Percentiles rank a stretch among this genome's conserved stretches.
Conservation (phyloP, 2,888 invertebrate genomes). For the Pasiphila rectangulata region DNA sequence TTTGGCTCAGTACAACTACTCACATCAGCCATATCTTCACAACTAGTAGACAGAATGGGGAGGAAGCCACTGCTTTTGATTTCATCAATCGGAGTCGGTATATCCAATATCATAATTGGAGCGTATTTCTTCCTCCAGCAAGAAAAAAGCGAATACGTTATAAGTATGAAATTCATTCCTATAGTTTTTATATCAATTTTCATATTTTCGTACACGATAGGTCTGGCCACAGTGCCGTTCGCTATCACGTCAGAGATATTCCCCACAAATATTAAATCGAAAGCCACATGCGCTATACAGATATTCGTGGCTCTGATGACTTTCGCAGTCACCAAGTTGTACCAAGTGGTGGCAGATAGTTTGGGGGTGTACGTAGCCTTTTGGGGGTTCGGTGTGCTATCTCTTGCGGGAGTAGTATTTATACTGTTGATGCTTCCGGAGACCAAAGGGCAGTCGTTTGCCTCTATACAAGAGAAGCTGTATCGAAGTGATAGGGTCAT, state of each 20-base stretch:
- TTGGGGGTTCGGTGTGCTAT: slow-evolving; percentile 77
- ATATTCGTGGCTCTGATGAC: slow-evolving; percentile 81
- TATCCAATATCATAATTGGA: slow-evolving; percentile 77
- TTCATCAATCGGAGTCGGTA: slow-evolving; percentile 78
- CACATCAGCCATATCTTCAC: slow-evolving; percentile 79
- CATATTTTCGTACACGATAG: slow-evolving; percentile 82
- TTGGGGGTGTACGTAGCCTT: slow-evolving; percentile 78
- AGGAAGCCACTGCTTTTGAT: slow-evolving; percentile 81
- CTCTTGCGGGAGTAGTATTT: slow-evolving; percentile 76
- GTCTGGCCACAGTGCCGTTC: slow-evolving; percentile 83
- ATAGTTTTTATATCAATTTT: slow-evolving; percentile 81
- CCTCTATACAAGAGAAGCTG: slow-evolving; percentile 78
- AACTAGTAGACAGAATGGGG: slow-evolving; percentile 82
- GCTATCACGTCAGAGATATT: slow-evolving; percentile 84
- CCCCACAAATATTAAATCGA: slow-evolving; percentile 82
- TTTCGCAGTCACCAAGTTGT: slow-evolving; percentile 81
- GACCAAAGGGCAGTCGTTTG: slow-evolving; percentile 82
- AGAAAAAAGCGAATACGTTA: slow-evolving; percentile 63
- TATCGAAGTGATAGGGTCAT: slow-evolving; percentile 61
- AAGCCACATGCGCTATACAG: slow-evolving; percentile 83
- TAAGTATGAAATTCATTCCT: slow-evolving; percentile 78
- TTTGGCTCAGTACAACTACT: slow-evolving; percentile 77
- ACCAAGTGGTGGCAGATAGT: slow-evolving; percentile 75
- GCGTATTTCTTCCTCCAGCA: slow-evolving; percentile 80
- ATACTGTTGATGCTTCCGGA: slow-evolving; percentile 78